Conservation (phyloP, 2,888 invertebrate genomes). For the Epinotia ramella region DNA sequence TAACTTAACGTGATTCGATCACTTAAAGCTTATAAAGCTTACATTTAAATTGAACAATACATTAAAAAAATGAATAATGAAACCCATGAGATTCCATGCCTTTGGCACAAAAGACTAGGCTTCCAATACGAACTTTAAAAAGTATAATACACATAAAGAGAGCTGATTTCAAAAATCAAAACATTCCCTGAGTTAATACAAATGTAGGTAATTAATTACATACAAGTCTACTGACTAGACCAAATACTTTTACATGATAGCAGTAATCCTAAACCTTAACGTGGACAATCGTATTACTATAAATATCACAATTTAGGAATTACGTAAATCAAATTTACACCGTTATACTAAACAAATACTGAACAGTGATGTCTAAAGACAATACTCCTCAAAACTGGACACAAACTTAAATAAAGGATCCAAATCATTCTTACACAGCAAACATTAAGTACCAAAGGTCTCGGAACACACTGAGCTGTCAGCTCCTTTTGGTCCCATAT, state of each 20-base stretch:
- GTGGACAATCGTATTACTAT: slow-evolving; percentile 71
- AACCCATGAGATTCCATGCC: slow-evolving; percentile 77
- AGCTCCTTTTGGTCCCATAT: slow-evolving; percentile 79
- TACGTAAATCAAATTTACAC: slow-evolving; percentile 67
- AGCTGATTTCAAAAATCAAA: slow-evolving; percentile 55
- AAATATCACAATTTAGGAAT: slow-evolving; percentile 83
- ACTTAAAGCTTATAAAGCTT: slow-evolving; percentile 77
- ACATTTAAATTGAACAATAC: slow-evolving; percentile 56
- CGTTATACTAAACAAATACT: slow-evolving; percentile 62
- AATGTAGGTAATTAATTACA: slow-evolving; percentile 46
- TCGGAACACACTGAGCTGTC: slow-evolving; percentile 68
- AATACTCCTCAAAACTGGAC: slow-evolving; percentile 47
- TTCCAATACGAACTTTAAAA: slow-evolving; percentile 49
- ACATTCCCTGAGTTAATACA: slow-evolving; percentile 44
- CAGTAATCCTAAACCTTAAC: slow-evolving; percentile 52
- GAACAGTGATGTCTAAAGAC: slow-evolving; percentile 59
- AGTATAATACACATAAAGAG: slow-evolving; percentile 57
- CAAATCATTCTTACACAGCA: slow-evolving; percentile 44
- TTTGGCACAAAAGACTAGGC: slow-evolving; percentile 79
- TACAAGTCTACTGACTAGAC: slow-evolving; percentile 64
- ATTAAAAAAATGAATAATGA: slow-evolving; percentile 56
- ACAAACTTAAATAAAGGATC: slow-evolving; percentile 45
- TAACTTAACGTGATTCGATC: slow-evolving; percentile 64
- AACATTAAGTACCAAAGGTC: slow-evolving; percentile 63
- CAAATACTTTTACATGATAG: slow-evolving; percentile 51